These are phyloP conservation scores for Sebastes schlegelii DNA, from an alignment of 2,113 vertebrate species.

Conservation along the genomic window DNA sequence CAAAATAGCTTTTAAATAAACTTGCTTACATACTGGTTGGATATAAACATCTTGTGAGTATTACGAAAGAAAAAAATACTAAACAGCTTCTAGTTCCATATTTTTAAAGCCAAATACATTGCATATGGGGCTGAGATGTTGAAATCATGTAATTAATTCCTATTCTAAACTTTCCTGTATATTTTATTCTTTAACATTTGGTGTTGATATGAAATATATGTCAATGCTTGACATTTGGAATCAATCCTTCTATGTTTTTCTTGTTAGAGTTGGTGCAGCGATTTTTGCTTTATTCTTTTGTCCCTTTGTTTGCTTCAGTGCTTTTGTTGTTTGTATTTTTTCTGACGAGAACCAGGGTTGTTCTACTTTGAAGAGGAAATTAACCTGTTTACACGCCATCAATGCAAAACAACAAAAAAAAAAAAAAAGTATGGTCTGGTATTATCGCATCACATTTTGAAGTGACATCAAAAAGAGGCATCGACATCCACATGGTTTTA, in stretches of 20 bases:
- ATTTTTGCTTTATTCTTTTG: conserved; percentile 63
- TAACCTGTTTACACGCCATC: conserved; percentile 75
- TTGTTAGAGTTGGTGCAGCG: conserved; percentile 83
- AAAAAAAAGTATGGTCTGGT: conserved; percentile 62
- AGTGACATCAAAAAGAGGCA: conserved; percentile 75
- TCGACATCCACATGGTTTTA: conserved; percentile 72
- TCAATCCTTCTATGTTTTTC: conserved; percentile 91
- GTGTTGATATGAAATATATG: conserved; percentile 96
- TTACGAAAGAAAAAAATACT: conserved; percentile 84
- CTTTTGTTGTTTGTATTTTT: conserved; percentile 80
- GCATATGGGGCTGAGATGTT: conserved; percentile 87
- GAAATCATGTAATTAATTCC: conserved; percentile 96
- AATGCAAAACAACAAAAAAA: conserved; percentile 62
- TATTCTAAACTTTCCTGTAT: conserved; percentile 95
- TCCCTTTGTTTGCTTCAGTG: conserved; percentile 76
- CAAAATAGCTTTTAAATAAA: conserved; percentile 99
- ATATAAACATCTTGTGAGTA: conserved; percentile 83
- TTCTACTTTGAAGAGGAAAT: conserved; percentile 72
- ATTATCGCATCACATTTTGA: conserved; percentile 73
- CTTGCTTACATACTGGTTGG: conserved; percentile 95
- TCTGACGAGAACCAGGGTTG: conserved; percentile 75
- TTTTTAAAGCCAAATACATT: conserved; percentile 98
- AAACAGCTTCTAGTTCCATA: conserved; percentile 89
- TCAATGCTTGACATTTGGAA: conserved; percentile 94
- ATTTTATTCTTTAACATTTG: conserved; percentile 97